These are phyloP conservation scores for Micropoecilia bifurca DNA, from an alignment of 2,797 vertebrate species.

Conservation along the genomic window DNA sequence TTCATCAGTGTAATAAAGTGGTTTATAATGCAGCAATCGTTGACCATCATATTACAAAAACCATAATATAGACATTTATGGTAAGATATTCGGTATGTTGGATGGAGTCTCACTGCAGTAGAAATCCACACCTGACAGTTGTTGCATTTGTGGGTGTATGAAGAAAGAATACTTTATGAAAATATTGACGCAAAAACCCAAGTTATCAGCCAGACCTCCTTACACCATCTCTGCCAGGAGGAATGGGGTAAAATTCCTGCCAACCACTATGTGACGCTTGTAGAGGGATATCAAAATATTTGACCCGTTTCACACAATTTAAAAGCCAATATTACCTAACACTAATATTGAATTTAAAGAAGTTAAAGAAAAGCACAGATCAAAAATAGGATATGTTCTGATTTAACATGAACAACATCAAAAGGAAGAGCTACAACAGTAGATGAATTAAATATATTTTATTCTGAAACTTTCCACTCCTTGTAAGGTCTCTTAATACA, in stretches of 20 bases:
- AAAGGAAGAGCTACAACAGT: neutral
- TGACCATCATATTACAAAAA: too few species aligned
- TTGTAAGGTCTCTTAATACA: conserved; percentile 28
- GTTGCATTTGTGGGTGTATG: too few species aligned
- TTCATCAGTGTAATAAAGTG: neutral
- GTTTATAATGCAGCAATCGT: too few species aligned
- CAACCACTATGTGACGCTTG: neutral
- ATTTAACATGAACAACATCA: too few species aligned
- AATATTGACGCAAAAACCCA: neutral
- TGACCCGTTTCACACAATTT: neutral
- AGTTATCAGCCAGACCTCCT: neutral
- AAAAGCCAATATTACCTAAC: neutral
- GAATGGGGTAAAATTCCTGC: neutral
- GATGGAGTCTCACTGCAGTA: too few species aligned
- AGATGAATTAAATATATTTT: neutral
- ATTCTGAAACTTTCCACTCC: conserved; percentile 17
- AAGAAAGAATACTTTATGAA: neutral
- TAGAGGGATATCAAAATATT: neutral
- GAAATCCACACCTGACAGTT: too few species aligned
- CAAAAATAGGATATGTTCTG: neutral
- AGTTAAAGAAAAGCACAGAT: neutral
- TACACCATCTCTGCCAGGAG: neutral
- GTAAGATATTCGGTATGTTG: too few species aligned
- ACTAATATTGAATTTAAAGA: neutral
- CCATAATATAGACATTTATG: too few species aligned